Conservation (phyloP, 1,140 invertebrate species). For the Aphaenogaster ashmeadi region DNA sequence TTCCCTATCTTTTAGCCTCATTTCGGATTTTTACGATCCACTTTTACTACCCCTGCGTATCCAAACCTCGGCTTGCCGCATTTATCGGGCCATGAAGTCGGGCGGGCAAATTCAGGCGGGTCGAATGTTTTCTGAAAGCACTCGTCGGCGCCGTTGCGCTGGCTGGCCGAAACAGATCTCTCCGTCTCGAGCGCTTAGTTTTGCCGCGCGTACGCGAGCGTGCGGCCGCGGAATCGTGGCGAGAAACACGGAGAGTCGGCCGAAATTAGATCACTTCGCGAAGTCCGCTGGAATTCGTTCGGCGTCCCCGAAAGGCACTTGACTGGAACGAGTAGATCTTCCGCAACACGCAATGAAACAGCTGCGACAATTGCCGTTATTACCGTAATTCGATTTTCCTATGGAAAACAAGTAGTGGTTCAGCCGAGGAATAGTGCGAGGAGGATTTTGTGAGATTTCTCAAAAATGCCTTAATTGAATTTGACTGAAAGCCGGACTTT, state of each 20-base stretch:
- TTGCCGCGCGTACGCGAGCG: slow-evolving; percentile 80
- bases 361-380: background rate
- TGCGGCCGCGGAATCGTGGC: slow-evolving; percentile 65
- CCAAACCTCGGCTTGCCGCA: slow-evolving; percentile 7
- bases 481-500: background rate
- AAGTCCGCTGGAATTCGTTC: slow-evolving; percentile 58
- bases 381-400: background rate
- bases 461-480: background rate
- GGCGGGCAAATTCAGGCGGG: slow-evolving; percentile 5
- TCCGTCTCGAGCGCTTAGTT: slow-evolving; percentile 77
- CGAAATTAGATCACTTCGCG: slow-evolving; percentile 75
- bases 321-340: slow-evolving; percentile 34
- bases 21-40: slow-evolving; percentile 16
- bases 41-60: slow-evolving; percentile 8
- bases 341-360: background rate
- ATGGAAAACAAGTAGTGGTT: background rate
- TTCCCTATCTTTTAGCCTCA: background rate
- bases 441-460: background rate
- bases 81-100: background rate
- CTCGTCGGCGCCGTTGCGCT: slow-evolving; percentile 23
- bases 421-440: background rate
- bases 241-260: slow-evolving; percentile 45
- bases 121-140: slow-evolving; percentile 77
- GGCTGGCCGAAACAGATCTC: slow-evolving; percentile 73
- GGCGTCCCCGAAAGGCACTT: slow-evolving; percentile 38